Evolutionary conservation across 1,140 invertebrate genomes (phyloP).

Genomic region (Bombus ignitus): DNA sequence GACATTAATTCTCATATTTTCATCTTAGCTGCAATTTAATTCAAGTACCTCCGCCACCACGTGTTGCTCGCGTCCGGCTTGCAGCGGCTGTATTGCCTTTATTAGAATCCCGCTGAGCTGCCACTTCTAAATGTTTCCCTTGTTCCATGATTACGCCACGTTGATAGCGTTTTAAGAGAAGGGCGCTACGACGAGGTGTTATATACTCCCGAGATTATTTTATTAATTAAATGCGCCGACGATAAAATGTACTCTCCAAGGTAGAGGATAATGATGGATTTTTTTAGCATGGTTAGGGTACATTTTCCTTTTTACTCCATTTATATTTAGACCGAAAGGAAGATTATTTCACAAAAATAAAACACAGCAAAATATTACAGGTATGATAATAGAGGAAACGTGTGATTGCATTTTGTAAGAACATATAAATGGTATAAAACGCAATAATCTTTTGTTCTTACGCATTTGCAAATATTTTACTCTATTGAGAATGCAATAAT

Average conservation of each 20-base stretch:
- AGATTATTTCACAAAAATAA: background rate
- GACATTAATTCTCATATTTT: slow-evolving; percentile 40
- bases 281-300: background rate
- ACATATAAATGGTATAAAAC: no score
- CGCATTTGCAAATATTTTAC: background rate
- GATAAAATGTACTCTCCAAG: background rate
- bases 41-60: slow-evolving; percentile 6
- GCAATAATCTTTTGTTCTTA: no score
- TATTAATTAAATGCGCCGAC: background rate
- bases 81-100: slow-evolving; percentile 21
- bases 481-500: slow-evolving; percentile 5
- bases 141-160: background rate
- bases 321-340: background rate
- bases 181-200: background rate
- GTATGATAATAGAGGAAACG: no score
- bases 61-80: slow-evolving; percentile 20
- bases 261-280: background rate
- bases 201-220: background rate
- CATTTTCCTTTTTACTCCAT: background rate
- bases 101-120: slow-evolving; percentile 32
- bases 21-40: slow-evolving; percentile 38
- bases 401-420: no score
- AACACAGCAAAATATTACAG: no score
- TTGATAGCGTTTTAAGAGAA: background rate
- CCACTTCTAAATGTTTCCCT: slow-evolving; percentile 21